Evolutionary conservation across 2,113 vertebrate genomes (phyloP).

Genomic region (Heterochromis multidens): DNA sequence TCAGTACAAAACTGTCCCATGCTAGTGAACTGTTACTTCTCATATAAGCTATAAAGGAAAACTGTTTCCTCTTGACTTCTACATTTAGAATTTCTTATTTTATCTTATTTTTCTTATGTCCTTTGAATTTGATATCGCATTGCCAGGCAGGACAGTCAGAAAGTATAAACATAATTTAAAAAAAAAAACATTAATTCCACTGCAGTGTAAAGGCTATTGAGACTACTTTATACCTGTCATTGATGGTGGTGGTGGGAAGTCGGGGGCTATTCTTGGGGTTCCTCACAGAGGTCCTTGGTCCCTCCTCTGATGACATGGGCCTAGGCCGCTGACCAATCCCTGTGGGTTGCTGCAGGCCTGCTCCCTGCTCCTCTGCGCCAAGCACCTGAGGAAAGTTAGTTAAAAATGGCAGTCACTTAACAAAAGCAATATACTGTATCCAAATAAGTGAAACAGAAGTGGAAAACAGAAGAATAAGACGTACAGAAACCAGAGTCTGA

Average conservation of each 20-base stretch:
- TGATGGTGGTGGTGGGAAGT: background rate
- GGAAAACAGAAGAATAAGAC: background rate
- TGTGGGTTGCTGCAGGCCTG: constrained; percentile 87
- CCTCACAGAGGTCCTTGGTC: constrained; percentile 59
- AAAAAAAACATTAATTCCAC: background rate
- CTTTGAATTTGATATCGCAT: background rate
- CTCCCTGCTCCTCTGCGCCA: constrained; percentile 82
- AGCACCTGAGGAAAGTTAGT: constrained; percentile 66
- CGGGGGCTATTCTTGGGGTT: constrained; percentile 60
- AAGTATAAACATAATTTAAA: background rate
- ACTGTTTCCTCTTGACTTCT: too few relatives aligned
- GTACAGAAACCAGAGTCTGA: constrained; percentile 79
- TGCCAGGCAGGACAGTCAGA: background rate
- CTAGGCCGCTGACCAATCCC: constrained; percentile 92
- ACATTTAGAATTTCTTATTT: too few relatives aligned
- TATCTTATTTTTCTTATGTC: background rate
- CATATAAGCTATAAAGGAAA: too few relatives aligned
- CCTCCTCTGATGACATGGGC: constrained; percentile 81
- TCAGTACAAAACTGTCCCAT: too few relatives aligned
- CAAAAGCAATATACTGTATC: background rate
- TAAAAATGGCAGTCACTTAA: background rate
- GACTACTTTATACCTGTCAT: constrained; percentile 72
- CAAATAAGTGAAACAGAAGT: background rate
- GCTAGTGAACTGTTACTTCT: too few relatives aligned
- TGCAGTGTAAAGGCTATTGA: background rate